Base-by-base conservation (phyloP, 2,797 vertebrate genomes). In the Lerista edwardsae region DNA sequence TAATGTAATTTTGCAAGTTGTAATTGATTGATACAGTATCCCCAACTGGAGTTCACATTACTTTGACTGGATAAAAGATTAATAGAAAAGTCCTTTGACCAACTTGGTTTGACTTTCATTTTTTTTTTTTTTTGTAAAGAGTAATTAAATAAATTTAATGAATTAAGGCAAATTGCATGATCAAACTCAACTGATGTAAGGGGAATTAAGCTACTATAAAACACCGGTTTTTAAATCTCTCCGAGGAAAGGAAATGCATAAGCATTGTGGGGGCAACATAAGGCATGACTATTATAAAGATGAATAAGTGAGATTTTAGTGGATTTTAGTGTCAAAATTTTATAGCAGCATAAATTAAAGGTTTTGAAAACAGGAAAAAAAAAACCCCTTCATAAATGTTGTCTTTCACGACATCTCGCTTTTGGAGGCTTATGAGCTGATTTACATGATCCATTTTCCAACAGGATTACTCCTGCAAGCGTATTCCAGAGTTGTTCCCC, bases 181-280 rank as follows among this genome's bases (percentile, higher is more conserved):
- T 84, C 51, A 23, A 64, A 36, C 41, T 36, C n/a, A 72, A 61
- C n/a, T 34, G 55, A 84, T 84, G 82, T 25, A 77, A 61, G 41
- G 75, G 75, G 74, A 78, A 84, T 84, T 78, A 72, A 79, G 68
- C 51, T 51, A 79, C 39, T 64, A 84, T 84, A 71, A 84, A 79
- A 72, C 83, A 79, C 68, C 75, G 79, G 75, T 84, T 84, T 77
- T 84, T 27, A 72, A 68, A 64, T 10, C 29, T 78, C 57, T 73
- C 41, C 23, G 67, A 83, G 67, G 67, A 79, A 39, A 62, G 41
- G 25, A 84, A 79, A 64, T 51, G 64, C 31, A 79, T 59, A 72
- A 64, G 41, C 17, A 21, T 71, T 31, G 75, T 2, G 29, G 36
- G 6, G 41, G 47, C 12, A 29, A 17, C 67, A 79, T 51, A 76